Evolutionary conservation across 2,888 invertebrate genomes (phyloP).

Genomic region (Acleris literana): DNA sequence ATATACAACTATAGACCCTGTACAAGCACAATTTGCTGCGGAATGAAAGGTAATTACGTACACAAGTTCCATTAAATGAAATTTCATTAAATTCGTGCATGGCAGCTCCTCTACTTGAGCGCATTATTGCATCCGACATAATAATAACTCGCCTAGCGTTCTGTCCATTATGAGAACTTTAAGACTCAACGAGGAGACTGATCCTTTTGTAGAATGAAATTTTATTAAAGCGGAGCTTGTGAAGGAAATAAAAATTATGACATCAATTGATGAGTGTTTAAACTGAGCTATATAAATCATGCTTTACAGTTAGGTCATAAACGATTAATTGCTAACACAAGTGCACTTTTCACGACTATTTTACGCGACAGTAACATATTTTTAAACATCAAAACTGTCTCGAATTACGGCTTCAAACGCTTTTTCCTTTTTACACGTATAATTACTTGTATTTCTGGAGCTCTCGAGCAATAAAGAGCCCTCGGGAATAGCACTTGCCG

Average conservation of each 20-base stretch:
- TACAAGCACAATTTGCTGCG: constrained; percentile 38
- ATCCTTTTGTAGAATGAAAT: too few relatives aligned
- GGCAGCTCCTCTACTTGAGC: constrained; percentile 11
- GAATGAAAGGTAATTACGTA: constrained; percentile 22
- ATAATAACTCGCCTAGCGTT: constrained; percentile 28
- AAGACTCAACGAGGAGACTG: background rate
- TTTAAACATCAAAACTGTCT: constrained; percentile 43
- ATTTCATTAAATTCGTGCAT: constrained; percentile 31
- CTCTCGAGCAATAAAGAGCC: constrained; percentile 57
- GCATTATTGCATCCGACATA: constrained; percentile 34
- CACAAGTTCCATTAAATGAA: constrained; percentile 19
- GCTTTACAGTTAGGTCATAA: background rate
- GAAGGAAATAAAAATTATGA: too few relatives aligned
- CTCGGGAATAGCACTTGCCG: constrained; percentile 58
- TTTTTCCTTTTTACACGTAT: constrained; percentile 55
- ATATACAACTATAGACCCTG: constrained; percentile 10
- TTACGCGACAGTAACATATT: constrained; percentile 46
- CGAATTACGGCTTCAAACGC: constrained; percentile 40
- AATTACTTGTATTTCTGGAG: constrained; percentile 62
- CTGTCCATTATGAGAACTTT: constrained; percentile 22
- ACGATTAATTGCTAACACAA: background rate
- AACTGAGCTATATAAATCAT: background rate
- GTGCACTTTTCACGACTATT: background rate
- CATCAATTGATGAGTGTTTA: too few relatives aligned
- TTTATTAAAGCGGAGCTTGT: background rate